Evolutionary conservation across 2,797 vertebrate species (phyloP).

Genomic region (Bovichtus variegatus): DNA sequence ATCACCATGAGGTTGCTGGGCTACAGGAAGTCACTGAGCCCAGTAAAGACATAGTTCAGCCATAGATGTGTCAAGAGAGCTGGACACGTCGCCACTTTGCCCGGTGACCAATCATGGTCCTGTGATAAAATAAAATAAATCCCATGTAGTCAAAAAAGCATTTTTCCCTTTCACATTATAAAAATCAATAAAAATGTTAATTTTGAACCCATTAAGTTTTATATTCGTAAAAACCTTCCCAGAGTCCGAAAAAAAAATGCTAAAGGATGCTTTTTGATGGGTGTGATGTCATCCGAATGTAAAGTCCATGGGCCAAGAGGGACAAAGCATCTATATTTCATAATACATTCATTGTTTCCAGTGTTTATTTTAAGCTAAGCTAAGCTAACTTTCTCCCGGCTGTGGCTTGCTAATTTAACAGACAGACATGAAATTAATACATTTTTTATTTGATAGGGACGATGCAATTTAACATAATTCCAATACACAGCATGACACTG

Average conservation of each 20-base stretch:
- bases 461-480: too few species aligned
- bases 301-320: background rate
- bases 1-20: background rate
- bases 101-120: background rate
- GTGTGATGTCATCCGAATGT: background rate
- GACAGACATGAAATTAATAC: too few species aligned
- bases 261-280: background rate
- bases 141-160: too few species aligned
- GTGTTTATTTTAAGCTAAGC: background rate
- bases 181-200: too few species aligned
- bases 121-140: too few species aligned
- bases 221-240: background rate
- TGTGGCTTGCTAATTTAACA: too few species aligned
- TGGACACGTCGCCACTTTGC: background rate
- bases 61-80: background rate
- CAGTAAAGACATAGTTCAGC: background rate
- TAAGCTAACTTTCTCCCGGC: background rate
- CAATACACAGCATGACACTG: too few species aligned
- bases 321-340: background rate
- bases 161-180: too few species aligned
- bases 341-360: background rate
- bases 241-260: background rate
- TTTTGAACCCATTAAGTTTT: background rate
- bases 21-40: conserved; percentile 4
- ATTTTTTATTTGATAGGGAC: too few species aligned